A percentile compares a stretch with the other conserved stretches of the same genome.
Conservation (phyloP, 2,797 vertebrate species). For the Chaetophractus vellerosus region DNA sequence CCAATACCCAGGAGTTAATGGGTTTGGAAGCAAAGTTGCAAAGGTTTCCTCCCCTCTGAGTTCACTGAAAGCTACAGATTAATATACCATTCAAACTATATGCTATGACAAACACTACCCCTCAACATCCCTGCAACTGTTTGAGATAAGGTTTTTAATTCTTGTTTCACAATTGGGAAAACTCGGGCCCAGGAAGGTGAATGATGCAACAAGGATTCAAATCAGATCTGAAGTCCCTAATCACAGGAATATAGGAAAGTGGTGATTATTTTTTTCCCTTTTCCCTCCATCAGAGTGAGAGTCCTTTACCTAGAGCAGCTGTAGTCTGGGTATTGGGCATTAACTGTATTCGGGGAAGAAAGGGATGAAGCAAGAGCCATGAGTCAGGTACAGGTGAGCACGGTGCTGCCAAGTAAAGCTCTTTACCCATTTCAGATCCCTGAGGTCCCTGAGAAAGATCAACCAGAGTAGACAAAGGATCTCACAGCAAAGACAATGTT, state of each 20-base stretch:
- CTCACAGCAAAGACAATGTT: background rate
- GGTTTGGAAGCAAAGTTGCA: background rate
- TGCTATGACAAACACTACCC: background rate
- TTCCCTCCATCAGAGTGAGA: background rate
- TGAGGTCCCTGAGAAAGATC: background rate
- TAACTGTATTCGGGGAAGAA: background rate
- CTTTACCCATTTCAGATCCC: background rate
- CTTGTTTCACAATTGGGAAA: background rate
- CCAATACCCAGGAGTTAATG: background rate
- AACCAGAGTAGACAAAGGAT: background rate
- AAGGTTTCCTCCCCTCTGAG: background rate
- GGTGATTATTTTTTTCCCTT: background rate
- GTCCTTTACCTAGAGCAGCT: background rate
- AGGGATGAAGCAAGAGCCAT: background rate
- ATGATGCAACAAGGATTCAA: background rate
- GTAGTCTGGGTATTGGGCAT: background rate
- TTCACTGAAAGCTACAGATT: background rate
- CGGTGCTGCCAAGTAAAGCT: background rate
- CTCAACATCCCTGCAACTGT: background rate
- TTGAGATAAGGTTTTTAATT: background rate
- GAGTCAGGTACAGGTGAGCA: background rate
- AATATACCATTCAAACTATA: background rate
- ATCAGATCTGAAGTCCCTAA: background rate
- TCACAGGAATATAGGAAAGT: background rate
- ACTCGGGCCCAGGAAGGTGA: background rate